phyloP scores from a whole-genome alignment of 2,888 invertebrate genomes.

The Pardosa pseudoannulata region DNA sequence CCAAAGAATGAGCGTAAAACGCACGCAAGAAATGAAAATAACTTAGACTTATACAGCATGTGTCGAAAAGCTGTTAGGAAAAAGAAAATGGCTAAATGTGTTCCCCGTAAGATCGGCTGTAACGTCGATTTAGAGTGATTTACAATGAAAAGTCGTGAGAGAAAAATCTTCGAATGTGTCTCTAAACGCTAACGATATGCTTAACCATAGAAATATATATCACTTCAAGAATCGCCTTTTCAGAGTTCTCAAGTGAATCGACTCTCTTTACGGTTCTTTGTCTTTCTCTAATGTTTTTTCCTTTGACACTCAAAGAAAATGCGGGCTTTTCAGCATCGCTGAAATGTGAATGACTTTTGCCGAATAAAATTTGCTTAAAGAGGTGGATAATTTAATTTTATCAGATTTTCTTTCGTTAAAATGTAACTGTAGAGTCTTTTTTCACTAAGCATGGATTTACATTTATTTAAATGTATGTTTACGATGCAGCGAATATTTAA shows the following conservation, averaged over 20 bases:
- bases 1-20: no score
- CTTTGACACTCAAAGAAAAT: not conserved
- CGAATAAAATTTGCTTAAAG: not conserved
- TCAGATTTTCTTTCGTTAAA: not conserved
- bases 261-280: not conserved
- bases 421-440: no score
- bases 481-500: no score
- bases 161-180: slow-evolving; percentile 56
- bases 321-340: not conserved
- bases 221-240: not conserved
- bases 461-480: no score
- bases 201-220: slow-evolving; percentile 23
- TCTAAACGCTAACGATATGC: slow-evolving; percentile 67
- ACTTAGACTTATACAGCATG: no score
- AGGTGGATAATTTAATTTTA: not conserved
- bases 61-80: not conserved
- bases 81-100: not conserved
- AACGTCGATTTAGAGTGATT: not conserved
- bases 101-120: not conserved
- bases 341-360: not conserved
- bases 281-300: slow-evolving; percentile 4
- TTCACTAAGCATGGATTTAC: no score
- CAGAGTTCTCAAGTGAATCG: not conserved
- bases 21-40: no score
- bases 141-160: not conserved